Conservation (phyloP, 1,140 invertebrate species). For the Gonatopus flavifemur region DNA sequence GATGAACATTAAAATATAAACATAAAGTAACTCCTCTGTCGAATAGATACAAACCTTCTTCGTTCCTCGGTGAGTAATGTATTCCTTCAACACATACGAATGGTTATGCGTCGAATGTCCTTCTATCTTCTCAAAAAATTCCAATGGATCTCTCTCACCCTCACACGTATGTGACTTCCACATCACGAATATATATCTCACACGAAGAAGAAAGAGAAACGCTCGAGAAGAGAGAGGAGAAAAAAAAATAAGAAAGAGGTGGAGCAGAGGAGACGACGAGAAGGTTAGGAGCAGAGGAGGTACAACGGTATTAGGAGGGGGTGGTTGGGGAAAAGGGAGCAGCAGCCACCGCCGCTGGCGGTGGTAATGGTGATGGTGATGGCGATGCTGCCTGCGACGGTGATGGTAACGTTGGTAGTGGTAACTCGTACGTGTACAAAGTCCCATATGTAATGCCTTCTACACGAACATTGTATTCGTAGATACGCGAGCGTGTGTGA, state of each 20-base stretch:
- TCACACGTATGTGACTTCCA: slow-evolving; percentile 6
- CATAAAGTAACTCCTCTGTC: too few species aligned
- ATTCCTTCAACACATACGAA: slow-evolving; percentile 32
- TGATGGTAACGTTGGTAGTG: slow-evolving; percentile 33
- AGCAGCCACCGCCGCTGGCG: slow-evolving; percentile 33
- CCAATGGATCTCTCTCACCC: slow-evolving; percentile 37
- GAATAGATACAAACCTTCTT: too few species aligned
- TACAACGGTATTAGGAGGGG: too few species aligned
- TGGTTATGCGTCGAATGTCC: slow-evolving; percentile 48
- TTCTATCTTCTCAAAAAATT: slow-evolving; percentile 51
- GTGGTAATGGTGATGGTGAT: slow-evolving; percentile 56
- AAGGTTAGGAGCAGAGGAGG: slow-evolving; percentile 6
- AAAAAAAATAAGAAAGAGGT: slow-evolving; percentile 16
- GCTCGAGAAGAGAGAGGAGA: slow-evolving; percentile 2
- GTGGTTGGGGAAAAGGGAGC: slow-evolving; percentile 18
- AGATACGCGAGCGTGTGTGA: slow-evolving; percentile 27
- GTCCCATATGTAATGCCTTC: too few species aligned
- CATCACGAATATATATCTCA: background rate
- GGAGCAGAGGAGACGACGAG: slow-evolving; percentile 11
- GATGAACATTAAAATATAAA: too few species aligned
- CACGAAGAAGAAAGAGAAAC: slow-evolving; percentile 9
- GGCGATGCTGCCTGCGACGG: slow-evolving; percentile 50
- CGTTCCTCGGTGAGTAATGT: too few species aligned
- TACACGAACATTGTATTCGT: slow-evolving; percentile 13
- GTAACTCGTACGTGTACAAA: slow-evolving; percentile 12